phyloP scores from a whole-genome alignment of 2,113 vertebrate genomes.

The Micronycteris hirsuta region DNA sequence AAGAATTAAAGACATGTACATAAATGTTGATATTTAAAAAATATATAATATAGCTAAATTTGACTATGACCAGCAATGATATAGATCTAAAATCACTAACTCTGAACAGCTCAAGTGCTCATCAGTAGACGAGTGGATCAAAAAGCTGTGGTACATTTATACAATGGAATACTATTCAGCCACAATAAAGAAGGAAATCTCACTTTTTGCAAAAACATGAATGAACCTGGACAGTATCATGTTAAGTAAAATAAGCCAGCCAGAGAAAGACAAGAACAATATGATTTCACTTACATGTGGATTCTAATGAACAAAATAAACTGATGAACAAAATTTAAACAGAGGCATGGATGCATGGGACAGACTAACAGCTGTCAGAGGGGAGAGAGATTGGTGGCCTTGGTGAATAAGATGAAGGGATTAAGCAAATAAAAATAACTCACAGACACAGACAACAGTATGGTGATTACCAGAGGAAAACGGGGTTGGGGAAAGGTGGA shows the following conservation, averaged over 20 bases:
- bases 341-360: not conserved
- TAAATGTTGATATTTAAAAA: conserved; percentile 13
- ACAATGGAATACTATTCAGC: too few relatives aligned
- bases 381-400: not conserved
- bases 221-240: too few relatives aligned
- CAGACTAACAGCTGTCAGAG: not conserved
- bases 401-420: not conserved
- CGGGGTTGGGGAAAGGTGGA: not conserved
- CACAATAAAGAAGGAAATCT: too few relatives aligned
- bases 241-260: too few relatives aligned
- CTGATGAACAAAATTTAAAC: not conserved
- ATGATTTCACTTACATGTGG: not conserved
- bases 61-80: not conserved
- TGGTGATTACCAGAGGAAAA: not conserved
- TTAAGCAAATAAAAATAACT: not conserved
- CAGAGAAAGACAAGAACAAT: not conserved
- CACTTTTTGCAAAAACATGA: too few relatives aligned
- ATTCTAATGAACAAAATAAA: not conserved
- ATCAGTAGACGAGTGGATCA: too few relatives aligned
- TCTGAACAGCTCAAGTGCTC: too few relatives aligned
- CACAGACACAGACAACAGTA: not conserved
- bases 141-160: too few relatives aligned
- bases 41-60: not conserved
- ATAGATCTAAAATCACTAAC: not conserved
- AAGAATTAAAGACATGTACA: not conserved